phyloP scores from a whole-genome alignment of 2,113 vertebrate species.

The Hiodon alosoides region DNA sequence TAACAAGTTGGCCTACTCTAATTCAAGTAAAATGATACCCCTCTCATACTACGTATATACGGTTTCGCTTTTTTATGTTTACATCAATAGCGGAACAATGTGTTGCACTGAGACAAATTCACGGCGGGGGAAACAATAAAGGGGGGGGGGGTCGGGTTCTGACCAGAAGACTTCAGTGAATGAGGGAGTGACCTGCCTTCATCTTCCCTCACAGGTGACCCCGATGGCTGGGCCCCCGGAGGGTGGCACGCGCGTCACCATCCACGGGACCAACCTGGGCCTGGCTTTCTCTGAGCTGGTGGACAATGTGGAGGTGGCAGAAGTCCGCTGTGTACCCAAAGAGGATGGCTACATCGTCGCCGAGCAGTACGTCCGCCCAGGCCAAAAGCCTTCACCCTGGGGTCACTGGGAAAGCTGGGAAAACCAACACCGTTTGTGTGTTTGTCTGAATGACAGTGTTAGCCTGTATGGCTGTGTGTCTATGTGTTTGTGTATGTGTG shows the following conservation, averaged over 20 bases:
- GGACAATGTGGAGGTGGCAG: slow-evolving; percentile 83
- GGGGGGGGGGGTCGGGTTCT: not conserved
- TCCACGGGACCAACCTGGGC: slow-evolving; percentile 86
- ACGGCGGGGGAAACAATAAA: not conserved
- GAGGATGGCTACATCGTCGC: slow-evolving; percentile 82
- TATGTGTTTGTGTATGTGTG: no score
- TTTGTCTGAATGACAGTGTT: no score
- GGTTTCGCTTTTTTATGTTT: no score
- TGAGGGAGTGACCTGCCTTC: not conserved
- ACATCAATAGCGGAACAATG: no score
- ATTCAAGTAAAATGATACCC: no score
- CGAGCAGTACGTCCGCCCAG: slow-evolving; percentile 76
- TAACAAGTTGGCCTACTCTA: no score
- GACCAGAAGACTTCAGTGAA: not conserved
- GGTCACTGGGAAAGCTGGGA: no score
- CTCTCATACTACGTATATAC: no score
- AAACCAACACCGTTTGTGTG: no score
- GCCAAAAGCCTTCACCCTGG: not conserved
- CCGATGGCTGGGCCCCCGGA: slow-evolving; percentile 84
- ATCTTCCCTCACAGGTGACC: slow-evolving; percentile 65
- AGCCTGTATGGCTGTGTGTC: no score
- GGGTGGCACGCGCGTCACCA: slow-evolving; percentile 87
- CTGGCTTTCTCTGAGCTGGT: slow-evolving; percentile 87
- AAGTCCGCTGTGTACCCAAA: slow-evolving; percentile 76
- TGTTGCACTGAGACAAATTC: not conserved